phyloP scores from a whole-genome alignment of 2,888 invertebrate genomes.

The Volucella inflata region DNA sequence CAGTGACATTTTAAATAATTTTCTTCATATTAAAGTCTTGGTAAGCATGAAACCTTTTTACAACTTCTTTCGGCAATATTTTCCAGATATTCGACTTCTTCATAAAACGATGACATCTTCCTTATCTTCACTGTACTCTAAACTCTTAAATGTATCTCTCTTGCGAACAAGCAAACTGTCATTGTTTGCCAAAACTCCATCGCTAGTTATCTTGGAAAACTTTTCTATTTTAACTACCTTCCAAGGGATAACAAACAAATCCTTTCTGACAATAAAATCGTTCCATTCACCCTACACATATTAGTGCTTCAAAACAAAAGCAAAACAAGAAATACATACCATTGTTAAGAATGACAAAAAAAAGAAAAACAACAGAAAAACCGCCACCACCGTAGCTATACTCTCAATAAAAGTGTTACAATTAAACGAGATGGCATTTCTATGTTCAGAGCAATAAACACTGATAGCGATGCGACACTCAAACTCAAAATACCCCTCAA shows the following conservation, averaged over 20 bases:
- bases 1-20: no score
- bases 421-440: slow-evolving; percentile 68
- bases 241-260: background rate
- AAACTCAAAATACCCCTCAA: slow-evolving; percentile 34
- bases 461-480: slow-evolving; percentile 56
- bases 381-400: background rate
- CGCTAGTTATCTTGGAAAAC: slow-evolving; percentile 25
- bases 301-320: background rate
- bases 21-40: no score
- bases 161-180: background rate
- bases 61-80: no score
- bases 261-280: slow-evolving; percentile 23
- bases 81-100: no score
- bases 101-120: no score
- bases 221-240: slow-evolving; percentile 13
- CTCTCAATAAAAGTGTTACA: slow-evolving; percentile 56
- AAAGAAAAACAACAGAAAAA: background rate
- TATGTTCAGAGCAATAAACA: slow-evolving; percentile 66
- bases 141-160: no score
- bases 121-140: no score
- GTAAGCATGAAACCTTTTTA: no score
- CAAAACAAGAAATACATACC: no score
- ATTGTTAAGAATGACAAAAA: no score
- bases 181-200: background rate
- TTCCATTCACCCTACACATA: slow-evolving; percentile 21